Base-by-base conservation (phyloP, 2,888 invertebrate genomes). In the Hypomecis atomaria region DNA sequence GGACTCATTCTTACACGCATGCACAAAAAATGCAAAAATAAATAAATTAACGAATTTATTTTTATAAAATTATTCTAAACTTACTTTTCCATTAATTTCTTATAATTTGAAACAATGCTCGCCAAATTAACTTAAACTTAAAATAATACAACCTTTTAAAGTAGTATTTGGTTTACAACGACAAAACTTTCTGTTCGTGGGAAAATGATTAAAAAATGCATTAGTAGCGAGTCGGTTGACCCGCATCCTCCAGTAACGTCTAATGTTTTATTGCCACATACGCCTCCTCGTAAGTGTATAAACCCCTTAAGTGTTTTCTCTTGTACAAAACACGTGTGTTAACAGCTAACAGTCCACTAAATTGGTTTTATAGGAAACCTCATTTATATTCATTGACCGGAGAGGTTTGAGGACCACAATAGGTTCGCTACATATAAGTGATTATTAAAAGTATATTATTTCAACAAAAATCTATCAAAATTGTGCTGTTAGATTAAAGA, bases 201-300 rank as follows among this genome's bases (percentile, higher is more conserved):
- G 71, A 71, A 71, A 68, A 66, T 60, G 42, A 70, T 67, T 57
- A 69, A 63, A 72, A 66, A 68, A 53, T 49, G 66, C 73, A 70
- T 67, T 69, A 69, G 69, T 66, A 59, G 68, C 59, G 63, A 65
- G 81, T 74, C 91, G 87, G 91, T 91, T 91, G 85, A 84, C 91
- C 91, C 91, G 91, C 88, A 91, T 91, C 90, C 90, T 53, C 53
- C 6, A 75, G 77, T 82, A 79, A 82, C 83, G 83, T 76, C 81
- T 78, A 75, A 81, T 75, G 81, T 81, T 75, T 70, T 74, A 75
- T 78, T 72, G 77, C 76, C 70, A 72, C 66, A 62, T 69, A 65
- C 61, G 66, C 64, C 65, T 67, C 58, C 66, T 65, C 62, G 8
- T 62, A 62, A 65, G 52, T 62, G 48, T 40, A 13, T 37, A 63